phyloP scores from a whole-genome alignment of 1,140 invertebrate genomes.

The Euschistus heros region DNA sequence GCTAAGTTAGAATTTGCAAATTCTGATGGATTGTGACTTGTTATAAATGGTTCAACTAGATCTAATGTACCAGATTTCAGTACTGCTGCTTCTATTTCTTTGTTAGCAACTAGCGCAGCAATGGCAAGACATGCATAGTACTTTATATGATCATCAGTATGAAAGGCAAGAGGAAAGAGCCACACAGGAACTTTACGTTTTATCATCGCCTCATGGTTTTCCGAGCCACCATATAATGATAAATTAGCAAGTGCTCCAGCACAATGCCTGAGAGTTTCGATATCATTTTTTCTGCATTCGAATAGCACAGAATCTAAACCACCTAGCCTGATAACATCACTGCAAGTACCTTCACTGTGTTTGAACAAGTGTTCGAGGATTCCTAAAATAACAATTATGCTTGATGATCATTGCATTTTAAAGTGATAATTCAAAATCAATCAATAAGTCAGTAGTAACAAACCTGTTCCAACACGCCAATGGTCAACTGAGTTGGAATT shows the following conservation, averaged over 20 bases:
- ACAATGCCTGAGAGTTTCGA: constrained; percentile 86
- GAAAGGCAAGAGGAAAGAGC: constrained; percentile 95
- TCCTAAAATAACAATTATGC: constrained; percentile 33
- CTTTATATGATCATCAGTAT: constrained; percentile 90
- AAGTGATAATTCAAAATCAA: neutral
- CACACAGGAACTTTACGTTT: constrained; percentile 92
- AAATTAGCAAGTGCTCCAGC: constrained; percentile 92
- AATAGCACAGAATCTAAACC: constrained; percentile 84
- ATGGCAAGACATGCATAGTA: constrained; percentile 98
- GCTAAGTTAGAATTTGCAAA: constrained; percentile 88
- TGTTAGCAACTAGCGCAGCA: constrained; percentile 91
- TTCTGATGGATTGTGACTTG: constrained; percentile 82
- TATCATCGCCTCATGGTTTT: constrained; percentile 97
- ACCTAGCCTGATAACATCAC: constrained; percentile 74
- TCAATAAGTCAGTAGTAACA: neutral
- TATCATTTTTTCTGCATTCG: constrained; percentile 87
- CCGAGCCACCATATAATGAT: constrained; percentile 84
- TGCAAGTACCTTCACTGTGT: constrained; percentile 91
- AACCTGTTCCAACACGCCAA: constrained; percentile 76
- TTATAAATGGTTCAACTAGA: constrained; percentile 93
- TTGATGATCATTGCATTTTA: neutral
- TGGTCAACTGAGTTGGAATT: constrained; percentile 68
- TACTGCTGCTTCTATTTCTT: constrained; percentile 95
- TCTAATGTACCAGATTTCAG: constrained; percentile 88
- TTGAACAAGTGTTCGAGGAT: constrained; percentile 96